These are phyloP conservation scores for Parasteatoda tepidariorum DNA, from an alignment of 1,140 invertebrate species.

Conservation along the genomic window DNA sequence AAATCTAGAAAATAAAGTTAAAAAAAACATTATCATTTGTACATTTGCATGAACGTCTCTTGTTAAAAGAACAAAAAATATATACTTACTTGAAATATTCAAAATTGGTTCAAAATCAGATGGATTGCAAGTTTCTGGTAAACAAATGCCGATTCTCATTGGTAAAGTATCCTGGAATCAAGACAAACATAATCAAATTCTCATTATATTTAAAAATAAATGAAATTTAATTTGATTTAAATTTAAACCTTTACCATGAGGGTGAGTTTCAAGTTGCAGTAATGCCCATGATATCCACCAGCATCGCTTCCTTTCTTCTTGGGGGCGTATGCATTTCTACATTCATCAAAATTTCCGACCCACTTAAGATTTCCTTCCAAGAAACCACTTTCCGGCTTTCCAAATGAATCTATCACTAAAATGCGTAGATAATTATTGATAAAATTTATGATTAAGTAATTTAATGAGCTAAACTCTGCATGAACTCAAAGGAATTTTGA, in stretches of 20 bases:
- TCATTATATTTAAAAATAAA: background rate
- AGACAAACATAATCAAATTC: background rate
- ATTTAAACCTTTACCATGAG: background rate
- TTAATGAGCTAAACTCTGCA: too few species aligned
- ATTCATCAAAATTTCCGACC: background rate
- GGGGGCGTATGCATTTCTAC: background rate
- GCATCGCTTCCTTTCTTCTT: too few species aligned
- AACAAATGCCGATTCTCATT: background rate
- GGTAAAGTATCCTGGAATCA: background rate
- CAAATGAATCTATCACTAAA: conserved; percentile 15
- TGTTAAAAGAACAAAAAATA: too few species aligned
- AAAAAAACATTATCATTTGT: too few species aligned
- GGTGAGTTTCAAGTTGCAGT: background rate
- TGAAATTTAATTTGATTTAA: background rate
- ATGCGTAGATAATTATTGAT: too few species aligned
- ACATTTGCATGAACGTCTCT: too few species aligned
- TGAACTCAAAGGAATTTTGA: too few species aligned
- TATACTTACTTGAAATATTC: too few species aligned
- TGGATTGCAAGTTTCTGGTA: background rate
- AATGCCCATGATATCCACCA: background rate
- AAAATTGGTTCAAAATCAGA: too few species aligned
- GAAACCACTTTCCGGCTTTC: background rate
- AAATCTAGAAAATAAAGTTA: too few species aligned
- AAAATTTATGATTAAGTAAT: too few species aligned
- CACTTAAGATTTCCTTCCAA: background rate